These are phyloP conservation scores for Tethea ocularis DNA, from an alignment of 2,888 invertebrate genomes.

Conservation along the genomic window DNA sequence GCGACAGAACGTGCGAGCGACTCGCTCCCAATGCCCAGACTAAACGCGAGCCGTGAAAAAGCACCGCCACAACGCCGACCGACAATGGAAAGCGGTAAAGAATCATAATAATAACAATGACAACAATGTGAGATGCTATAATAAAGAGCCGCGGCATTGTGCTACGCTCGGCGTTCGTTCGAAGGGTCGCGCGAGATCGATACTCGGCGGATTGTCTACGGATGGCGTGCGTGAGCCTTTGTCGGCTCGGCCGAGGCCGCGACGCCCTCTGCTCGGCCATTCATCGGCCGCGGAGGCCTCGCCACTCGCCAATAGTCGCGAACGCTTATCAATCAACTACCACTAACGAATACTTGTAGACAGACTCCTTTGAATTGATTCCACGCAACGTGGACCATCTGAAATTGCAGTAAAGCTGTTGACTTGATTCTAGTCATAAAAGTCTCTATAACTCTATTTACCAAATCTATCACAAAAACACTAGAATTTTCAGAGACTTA, in stretches of 20 bases:
- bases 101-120: constrained; percentile 85
- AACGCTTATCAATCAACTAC: neutral
- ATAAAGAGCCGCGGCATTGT: constrained; percentile 83
- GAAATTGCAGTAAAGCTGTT: too few relatives aligned
- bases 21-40: constrained; percentile 82
- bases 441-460: neutral
- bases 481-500: neutral
- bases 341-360: too few relatives aligned
- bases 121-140: constrained; percentile 85
- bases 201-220: constrained; percentile 79
- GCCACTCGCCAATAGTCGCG: neutral
- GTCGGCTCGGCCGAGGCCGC: constrained; percentile 49
- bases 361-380: too few relatives aligned
- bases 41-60: constrained; percentile 83
- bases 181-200: constrained; percentile 82
- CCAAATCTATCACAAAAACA: neutral
- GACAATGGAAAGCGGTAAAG: constrained; percentile 85
- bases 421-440: too few relatives aligned
- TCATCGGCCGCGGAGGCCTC: constrained; percentile 50
- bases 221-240: constrained; percentile 76
- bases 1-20: constrained; percentile 81
- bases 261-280: constrained; percentile 53
- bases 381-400: too few relatives aligned
- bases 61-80: constrained; percentile 83
- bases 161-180: constrained; percentile 79